Evolutionary conservation across 64 coral and sea anemone species (phyloP), one percentile per base, ranked within the genome.

Genomic region (Exaiptasia diaphana): DNA sequence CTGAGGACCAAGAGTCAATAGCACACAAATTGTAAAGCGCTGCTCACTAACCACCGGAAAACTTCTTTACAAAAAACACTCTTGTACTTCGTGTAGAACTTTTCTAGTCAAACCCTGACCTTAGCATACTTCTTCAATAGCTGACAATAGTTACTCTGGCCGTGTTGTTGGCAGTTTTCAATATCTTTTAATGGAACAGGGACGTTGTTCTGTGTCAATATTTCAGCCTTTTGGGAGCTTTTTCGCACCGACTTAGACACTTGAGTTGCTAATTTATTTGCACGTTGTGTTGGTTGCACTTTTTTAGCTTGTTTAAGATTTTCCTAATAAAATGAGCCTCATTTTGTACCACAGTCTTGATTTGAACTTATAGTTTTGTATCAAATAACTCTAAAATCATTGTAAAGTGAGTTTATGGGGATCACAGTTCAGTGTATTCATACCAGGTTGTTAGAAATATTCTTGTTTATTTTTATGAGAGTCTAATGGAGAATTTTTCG

Each of bases 21-120:
- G 37, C 39, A 50, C 50, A 79, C 57, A 88, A 80, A 81, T 88
- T 73, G 64, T 50, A 48, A 43, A 71, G 86, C 68, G 62, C 63
- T 81, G 29, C 73, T 81, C 77, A 61, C 75, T 34, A 81, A 33
- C 38, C 30, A 80, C 68, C 77, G 53, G 63, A 80, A 74, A 69
- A 49, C 53, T 74, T 88, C 50, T 73, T 81, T 88, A 79, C 52
- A 42, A 73, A 73, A 73, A 73, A 73, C 30, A 41, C 10, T 52
- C 49, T 10, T n/a, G 49, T 12, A 12, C 49, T 12, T n/a, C n/a
- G n/a, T n/a, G n/a, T 10, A n/a, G 49, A 52, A 52, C n/a, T n/a
- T n/a, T n/a, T n/a, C n/a, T n/a, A n/a, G n/a, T n/a, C n/a, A n/a
- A n/a, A n/a, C n/a, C n/a, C n/a, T n/a, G n/a, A n/a, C n/a, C n/a